Percentiles rank a stretch among this genome's conserved stretches.
Conservation (phyloP, 92 coral and sea anemone genomes). For the Epizoanthus stellaris region DNA sequence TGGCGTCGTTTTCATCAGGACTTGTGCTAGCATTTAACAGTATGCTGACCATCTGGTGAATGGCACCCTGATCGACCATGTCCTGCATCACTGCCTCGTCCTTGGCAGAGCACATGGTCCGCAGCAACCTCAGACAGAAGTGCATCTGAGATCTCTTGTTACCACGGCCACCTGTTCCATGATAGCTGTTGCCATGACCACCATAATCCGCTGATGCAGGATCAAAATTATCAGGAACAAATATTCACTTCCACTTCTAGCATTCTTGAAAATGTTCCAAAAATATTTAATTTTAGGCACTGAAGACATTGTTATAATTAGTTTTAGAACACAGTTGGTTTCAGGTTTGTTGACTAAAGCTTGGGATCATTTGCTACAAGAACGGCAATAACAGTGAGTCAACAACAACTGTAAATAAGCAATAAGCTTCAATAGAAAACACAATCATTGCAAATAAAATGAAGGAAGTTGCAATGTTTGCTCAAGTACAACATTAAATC, state of each 20-base stretch:
- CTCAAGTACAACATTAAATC: too few relatives aligned
- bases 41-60: conserved; percentile 89
- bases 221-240: background rate
- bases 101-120: conserved; percentile 93
- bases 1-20: conserved; percentile 87
- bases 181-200: conserved; percentile 99
- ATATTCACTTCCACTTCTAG: background rate
- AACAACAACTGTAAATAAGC: too few relatives aligned
- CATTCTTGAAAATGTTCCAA: background rate
- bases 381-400: too few relatives aligned
- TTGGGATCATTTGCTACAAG: too few relatives aligned
- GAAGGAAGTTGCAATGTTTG: too few relatives aligned
- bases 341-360: too few relatives aligned
- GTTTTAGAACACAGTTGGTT: background rate
- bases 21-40: conserved; percentile 94
- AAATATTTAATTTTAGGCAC: too few relatives aligned
- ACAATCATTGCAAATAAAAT: too few relatives aligned
- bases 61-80: conserved; percentile 95
- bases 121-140: conserved; percentile 81
- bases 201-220: conserved; percentile 86
- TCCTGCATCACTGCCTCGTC: conserved; percentile 95
- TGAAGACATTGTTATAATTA: too few relatives aligned
- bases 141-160: conserved; percentile 99
- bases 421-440: too few relatives aligned
- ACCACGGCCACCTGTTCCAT: conserved; percentile 99